Conservation (phyloP, 2,797 vertebrate genomes). For the Aldrovandia affinis region DNA sequence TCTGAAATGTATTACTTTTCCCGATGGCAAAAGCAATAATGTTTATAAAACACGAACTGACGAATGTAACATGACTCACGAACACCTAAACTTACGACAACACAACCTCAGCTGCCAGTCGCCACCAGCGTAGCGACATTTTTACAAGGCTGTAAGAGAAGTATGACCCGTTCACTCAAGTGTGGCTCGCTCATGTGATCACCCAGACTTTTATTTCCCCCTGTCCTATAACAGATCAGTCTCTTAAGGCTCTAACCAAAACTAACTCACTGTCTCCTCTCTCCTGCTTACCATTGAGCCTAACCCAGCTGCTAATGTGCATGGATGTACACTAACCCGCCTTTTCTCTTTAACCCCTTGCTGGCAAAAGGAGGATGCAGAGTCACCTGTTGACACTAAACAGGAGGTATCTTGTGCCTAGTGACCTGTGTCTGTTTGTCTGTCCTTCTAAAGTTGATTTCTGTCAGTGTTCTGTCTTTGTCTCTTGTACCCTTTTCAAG, state of each 20-base stretch:
- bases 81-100: too few relatives aligned
- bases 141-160: too few relatives aligned
- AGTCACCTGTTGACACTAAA: constrained; percentile 70
- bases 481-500: neutral
- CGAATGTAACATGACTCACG: too few relatives aligned
- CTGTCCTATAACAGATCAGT: neutral
- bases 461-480: neutral
- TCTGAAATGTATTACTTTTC: too few relatives aligned
- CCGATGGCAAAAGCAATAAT: too few relatives aligned
- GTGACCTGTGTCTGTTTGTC: constrained; percentile 44
- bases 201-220: neutral
- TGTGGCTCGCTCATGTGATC: too few relatives aligned
- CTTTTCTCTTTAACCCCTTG: constrained; percentile 60
- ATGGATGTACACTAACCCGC: constrained; percentile 29
- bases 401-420: constrained; percentile 74
- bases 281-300: constrained; percentile 9
- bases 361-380: constrained; percentile 74
- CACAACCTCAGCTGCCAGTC: too few relatives aligned
- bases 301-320: constrained; percentile 55
- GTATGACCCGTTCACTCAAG: too few relatives aligned
- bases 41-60: too few relatives aligned
- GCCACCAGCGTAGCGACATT: too few relatives aligned
- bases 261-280: neutral
- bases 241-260: neutral
- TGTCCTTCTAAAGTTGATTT: neutral